Evolutionary conservation across 2,888 invertebrate genomes (phyloP).

Genomic region (Trissolcus japonicus): DNA sequence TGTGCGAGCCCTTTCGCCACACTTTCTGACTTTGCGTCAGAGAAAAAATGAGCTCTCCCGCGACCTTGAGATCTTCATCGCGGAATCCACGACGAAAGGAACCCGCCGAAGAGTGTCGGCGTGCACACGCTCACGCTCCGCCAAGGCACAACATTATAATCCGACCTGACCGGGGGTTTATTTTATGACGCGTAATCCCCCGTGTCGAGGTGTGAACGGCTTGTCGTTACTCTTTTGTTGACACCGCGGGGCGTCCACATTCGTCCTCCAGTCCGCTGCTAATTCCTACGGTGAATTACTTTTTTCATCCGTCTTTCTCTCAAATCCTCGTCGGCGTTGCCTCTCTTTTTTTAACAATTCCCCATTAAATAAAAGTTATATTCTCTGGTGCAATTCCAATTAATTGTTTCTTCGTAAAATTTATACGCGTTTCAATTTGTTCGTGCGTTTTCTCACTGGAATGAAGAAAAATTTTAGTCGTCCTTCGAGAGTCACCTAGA

Average conservation of each 20-base stretch:
- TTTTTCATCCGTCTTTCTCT: slow-evolving; percentile 24
- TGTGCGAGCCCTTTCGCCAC: slow-evolving; percentile 55
- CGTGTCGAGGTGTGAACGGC: slow-evolving; percentile 74
- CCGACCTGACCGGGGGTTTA: slow-evolving; percentile 70
- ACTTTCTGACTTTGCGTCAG: slow-evolving; percentile 54
- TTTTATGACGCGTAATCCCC: slow-evolving; percentile 74
- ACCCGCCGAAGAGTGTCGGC: slow-evolving; percentile 39
- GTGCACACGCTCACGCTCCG: slow-evolving; percentile 61
- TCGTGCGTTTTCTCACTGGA: too few relatives aligned
- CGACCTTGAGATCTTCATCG: slow-evolving; percentile 55
- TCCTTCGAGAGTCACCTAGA: too few relatives aligned
- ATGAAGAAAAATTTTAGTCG: too few relatives aligned
- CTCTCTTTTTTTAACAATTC: slow-evolving; percentile 12
- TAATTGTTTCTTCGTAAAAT: slow-evolving; percentile 16
- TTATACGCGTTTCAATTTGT: background rate
- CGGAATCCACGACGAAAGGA: slow-evolving; percentile 49
- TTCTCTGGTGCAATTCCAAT: slow-evolving; percentile 7
- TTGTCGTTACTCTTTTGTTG: slow-evolving; percentile 74
- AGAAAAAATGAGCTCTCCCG: slow-evolving; percentile 34
- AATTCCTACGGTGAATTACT: slow-evolving; percentile 68
- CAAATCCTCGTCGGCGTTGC: slow-evolving; percentile 22
- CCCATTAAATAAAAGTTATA: slow-evolving; percentile 26
- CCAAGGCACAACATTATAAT: slow-evolving; percentile 71
- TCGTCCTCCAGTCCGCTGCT: slow-evolving; percentile 69
- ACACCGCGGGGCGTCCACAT: slow-evolving; percentile 71